Conservation (phyloP, 2,888 invertebrate genomes). For the Limnephilus auricula region DNA sequence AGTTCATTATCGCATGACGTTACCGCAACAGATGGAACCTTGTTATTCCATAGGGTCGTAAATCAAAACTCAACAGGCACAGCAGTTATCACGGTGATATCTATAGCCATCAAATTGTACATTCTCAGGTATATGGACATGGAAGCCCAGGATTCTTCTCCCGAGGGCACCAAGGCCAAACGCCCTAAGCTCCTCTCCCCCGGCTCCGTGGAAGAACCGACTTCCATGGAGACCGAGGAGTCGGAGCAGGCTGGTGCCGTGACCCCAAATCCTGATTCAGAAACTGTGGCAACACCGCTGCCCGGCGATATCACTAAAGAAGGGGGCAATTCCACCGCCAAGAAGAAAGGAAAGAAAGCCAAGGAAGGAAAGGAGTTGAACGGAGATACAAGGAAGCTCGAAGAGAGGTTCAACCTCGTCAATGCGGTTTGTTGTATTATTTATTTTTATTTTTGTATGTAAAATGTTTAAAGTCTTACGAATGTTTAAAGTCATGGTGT, state of each 20-base stretch:
- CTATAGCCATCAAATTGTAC: not conserved
- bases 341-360: conserved; percentile 23
- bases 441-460: not conserved
- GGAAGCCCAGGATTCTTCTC: conserved; percentile 75
- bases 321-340: not conserved
- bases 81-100: not conserved
- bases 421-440: conserved; percentile 36
- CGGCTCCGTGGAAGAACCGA: conserved; percentile 20
- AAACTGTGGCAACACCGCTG: conserved; percentile 52
- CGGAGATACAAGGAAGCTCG: conserved; percentile 43
- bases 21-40: not conserved
- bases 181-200: conserved; percentile 67
- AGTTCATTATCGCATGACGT: too few species aligned
- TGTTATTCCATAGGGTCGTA: not conserved
- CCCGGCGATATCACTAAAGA: conserved; percentile 70
- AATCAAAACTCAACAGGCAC: not conserved
- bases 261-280: not conserved
- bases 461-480: too few species aligned
- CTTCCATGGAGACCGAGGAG: not conserved
- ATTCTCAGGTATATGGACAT: conserved; percentile 70
- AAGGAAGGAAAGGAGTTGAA: conserved; percentile 41
- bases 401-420: conserved; percentile 42
- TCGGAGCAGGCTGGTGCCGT: not conserved
- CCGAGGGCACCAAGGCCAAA: conserved; percentile 72
- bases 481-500: too few species aligned